Conservation (phyloP, 2,888 invertebrate species). For the Xiphydria camelus region DNA sequence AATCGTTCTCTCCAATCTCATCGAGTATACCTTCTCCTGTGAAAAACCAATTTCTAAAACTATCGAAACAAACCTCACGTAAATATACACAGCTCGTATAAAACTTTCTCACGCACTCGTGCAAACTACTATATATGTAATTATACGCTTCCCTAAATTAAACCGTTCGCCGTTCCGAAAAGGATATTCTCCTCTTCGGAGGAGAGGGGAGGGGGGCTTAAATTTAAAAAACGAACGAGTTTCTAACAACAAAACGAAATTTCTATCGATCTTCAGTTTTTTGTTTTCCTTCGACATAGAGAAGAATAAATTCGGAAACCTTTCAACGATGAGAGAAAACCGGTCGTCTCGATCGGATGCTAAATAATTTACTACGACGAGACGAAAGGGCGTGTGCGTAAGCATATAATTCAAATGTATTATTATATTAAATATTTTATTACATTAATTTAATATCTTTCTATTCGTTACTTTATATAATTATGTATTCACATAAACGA, state of each 20-base stretch:
- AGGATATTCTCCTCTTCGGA: too few relatives aligned
- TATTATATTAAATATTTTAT: conserved; percentile 41
- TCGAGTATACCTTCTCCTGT: conserved; percentile 9
- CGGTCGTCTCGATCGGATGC: too few relatives aligned
- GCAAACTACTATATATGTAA: too few relatives aligned
- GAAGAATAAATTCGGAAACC: too few relatives aligned
- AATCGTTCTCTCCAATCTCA: conserved; percentile 18
- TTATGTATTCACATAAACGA: conserved; percentile 24
- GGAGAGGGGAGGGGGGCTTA: too few relatives aligned
- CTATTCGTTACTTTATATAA: conserved; percentile 19
- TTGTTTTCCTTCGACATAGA: too few relatives aligned
- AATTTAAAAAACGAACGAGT: too few relatives aligned
- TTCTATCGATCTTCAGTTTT: too few relatives aligned
- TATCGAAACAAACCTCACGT: conserved; percentile 23
- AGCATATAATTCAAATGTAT: conserved; percentile 37
- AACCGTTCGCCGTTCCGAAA: not conserved
- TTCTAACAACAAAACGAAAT: too few relatives aligned
- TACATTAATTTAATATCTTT: conserved; percentile 7
- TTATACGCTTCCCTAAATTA: not conserved
- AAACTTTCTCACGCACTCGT: conserved; percentile 34
- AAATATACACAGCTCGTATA: conserved; percentile 38
- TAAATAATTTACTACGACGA: conserved; percentile 26
- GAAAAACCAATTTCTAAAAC: conserved; percentile 23
- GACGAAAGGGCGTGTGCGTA: conserved; percentile 37
- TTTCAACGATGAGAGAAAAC: too few relatives aligned